Evolutionary conservation across 2,888 invertebrate species (phyloP), one percentile per base, ranked within the genome.

Genomic region (Calameuta idolon): DNA sequence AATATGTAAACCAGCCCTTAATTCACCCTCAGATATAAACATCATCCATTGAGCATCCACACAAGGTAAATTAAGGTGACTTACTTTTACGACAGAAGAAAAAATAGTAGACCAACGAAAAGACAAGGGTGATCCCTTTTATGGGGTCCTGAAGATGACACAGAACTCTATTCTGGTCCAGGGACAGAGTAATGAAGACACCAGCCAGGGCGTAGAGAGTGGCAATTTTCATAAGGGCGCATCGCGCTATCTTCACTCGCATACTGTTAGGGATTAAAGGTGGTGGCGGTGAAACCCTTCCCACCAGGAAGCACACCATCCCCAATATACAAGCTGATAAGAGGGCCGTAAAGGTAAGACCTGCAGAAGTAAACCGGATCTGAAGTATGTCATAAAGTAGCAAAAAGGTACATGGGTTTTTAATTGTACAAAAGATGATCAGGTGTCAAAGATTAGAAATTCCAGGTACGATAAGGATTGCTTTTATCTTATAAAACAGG

Each of bases 81-180:
- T 93, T 90, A 94, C 94, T 92, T 90, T 93, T 94, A 83, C 92
- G 92, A 84, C 94, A 94, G 86, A 93, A 93, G 88, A 94, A 93
- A 90, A 94, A 94, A 86, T 94, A 94, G 87, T 93, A 93, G 23
- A 94, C 92, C 75, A 94, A 89, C 0, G 94, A 93, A 85, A 93
- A 94, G 12, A 94, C 93, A 76, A 94, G 87, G 9, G 93, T 91
- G 73, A 94, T 92, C 76, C 93, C 94, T 86, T 94, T 94, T 69
- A 94, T 92, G 1, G 94, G 94, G 88, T 94, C 94, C 85, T 94
- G 94, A 69, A 94, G 89, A 86, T 94, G 94, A 82, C 94, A 94
- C 76, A 94, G 90, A 9, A 94, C 94, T 83, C 93, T 89, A 82
- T 93, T 92, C 79, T 92, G 90, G 84, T 94, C 94, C 81, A 93